Base-by-base conservation (phyloP, 1,140 invertebrate genomes). In the Drosophila punjabiensis region DNA sequence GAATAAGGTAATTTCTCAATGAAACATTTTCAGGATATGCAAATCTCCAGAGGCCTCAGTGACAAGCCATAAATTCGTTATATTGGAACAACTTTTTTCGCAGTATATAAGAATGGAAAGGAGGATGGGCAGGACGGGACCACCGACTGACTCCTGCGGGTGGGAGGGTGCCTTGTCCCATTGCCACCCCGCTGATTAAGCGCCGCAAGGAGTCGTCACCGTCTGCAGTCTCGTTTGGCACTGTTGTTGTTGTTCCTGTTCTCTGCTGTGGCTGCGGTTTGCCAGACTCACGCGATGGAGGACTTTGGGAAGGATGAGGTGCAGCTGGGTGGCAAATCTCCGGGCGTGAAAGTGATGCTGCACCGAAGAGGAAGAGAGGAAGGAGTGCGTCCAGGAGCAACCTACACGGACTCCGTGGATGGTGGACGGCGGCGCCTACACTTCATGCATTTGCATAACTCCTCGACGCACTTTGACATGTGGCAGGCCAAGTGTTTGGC, bases 391-490 rank as follows among this genome's bases (percentile, higher is more conserved):
- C 55, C 53, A 24, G 66, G 47, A 33, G 39, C 18, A 50, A 53
- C 67, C 58, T 20, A 79, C 83, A 77, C 83, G 67, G 58, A 73
- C 67, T 52, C 68, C 61, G 58, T 67, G 63, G 78, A n/a, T 33
- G 28, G 60, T 48, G 62, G n/a, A n/a, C 13, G 53, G 33, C 50
- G 50, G 50, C 81, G 63, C 69, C 53, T 78, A 75, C 81, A 78
- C 74, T 79, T 81, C 70, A 69, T 77, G 70, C 81, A 88, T 90
- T 88, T 88, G 85, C 85, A 88, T 89, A 88, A 88, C 85, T 89
- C 81, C 79, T 78, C 69, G 78, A 88, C 85, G 85, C 85, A 88
- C 85, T 88, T 88, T 88, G 85, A 88, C 86, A 88, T 85, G 85
- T 70, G 80, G 77, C 85, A 79, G 81, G 61, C 66, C 55, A 66